Evolutionary conservation across 2,113 vertebrate genomes (phyloP).

Genomic region (Misgurnus mizolepis): DNA sequence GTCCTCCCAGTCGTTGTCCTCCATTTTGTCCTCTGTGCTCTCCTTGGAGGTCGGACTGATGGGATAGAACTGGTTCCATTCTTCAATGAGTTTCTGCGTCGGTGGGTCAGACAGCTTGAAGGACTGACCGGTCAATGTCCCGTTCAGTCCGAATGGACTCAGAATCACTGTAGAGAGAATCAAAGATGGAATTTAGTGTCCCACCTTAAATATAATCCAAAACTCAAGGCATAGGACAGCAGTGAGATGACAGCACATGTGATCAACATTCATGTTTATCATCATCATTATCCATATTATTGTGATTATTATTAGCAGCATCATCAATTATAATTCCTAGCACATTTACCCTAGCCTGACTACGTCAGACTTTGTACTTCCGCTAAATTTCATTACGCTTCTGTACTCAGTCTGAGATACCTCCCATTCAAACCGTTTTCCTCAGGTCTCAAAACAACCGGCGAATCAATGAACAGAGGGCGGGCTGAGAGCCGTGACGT

Average conservation of each 20-base stretch:
- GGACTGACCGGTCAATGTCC: constrained; percentile 94
- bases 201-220: background rate
- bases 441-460: too few species aligned
- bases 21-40: constrained; percentile 84
- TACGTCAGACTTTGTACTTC: too few species aligned
- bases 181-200: background rate
- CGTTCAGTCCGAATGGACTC: constrained; percentile 95
- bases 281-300: too few species aligned
- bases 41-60: constrained; percentile 88
- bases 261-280: too few species aligned
- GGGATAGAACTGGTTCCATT: constrained; percentile 99
- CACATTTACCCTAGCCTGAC: background rate
- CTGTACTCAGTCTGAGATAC: too few species aligned
- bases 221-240: background rate
- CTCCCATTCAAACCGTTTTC: too few species aligned
- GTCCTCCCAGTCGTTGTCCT: constrained; percentile 97
- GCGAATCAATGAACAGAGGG: too few species aligned
- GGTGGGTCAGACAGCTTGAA: constrained; percentile 97
- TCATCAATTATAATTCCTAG: too few species aligned
- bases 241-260: background rate
- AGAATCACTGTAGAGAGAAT: constrained; percentile 83
- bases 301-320: too few species aligned
- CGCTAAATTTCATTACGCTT: too few species aligned
- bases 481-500: too few species aligned
- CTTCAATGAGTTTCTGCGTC: constrained; percentile 93